Percentiles rank a stretch among this genome's conserved stretches.
Evolutionary conservation across 2,888 invertebrate genomes (phyloP).

Genomic region (Drosophila diplacantha): DNA sequence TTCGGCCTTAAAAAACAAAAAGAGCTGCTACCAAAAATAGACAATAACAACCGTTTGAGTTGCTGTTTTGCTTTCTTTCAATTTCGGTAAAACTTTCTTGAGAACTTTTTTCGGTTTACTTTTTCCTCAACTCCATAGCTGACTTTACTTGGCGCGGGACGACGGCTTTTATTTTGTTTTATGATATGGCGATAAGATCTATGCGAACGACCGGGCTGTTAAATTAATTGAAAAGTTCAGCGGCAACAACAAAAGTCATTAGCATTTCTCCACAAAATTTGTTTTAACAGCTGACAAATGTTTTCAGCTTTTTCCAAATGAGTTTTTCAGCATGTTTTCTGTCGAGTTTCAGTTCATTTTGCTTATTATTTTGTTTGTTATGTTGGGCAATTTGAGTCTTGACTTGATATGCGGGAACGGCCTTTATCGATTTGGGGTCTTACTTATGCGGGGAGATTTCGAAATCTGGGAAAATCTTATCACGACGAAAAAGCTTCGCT

Average conservation of each 20-base stretch:
- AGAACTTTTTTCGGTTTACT: conserved; percentile 46
- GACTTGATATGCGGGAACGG: neutral
- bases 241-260: conserved; percentile 51
- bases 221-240: conserved; percentile 69
- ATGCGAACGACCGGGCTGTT: conserved; percentile 54
- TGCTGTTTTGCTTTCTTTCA: conserved; percentile 38
- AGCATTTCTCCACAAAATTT: conserved; percentile 57
- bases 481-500: neutral
- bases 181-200: conserved; percentile 64
- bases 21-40: conserved; percentile 36
- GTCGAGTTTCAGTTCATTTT: conserved; percentile 22
- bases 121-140: conserved; percentile 12
- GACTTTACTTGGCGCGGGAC: conserved; percentile 15
- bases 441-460: conserved; percentile 17
- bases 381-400: conserved; percentile 13
- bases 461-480: conserved; percentile 19
- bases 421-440: conserved; percentile 8
- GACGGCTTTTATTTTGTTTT: conserved; percentile 47
- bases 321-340: conserved; percentile 14
- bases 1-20: conserved; percentile 34
- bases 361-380: neutral
- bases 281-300: conserved; percentile 68
- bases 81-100: conserved; percentile 59
- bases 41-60: conserved; percentile 47
- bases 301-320: conserved; percentile 31